These are phyloP conservation scores for Abscondita cerata DNA, from an alignment of 2,888 invertebrate genomes.

Conservation along the genomic window DNA sequence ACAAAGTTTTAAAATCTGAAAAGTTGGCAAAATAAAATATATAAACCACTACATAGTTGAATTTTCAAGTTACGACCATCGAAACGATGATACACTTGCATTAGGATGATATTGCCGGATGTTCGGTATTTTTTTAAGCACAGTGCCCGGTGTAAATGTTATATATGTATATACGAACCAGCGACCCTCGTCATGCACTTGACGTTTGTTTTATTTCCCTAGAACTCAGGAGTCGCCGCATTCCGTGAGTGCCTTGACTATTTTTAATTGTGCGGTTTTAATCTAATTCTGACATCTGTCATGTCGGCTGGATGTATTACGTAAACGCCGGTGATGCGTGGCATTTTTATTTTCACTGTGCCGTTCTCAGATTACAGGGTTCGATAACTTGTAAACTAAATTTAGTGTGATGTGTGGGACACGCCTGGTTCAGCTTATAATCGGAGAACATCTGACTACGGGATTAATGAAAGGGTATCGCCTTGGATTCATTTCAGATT, in stretches of 20 bases:
- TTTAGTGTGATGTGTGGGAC: slow-evolving; percentile 54
- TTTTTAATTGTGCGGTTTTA: slow-evolving; percentile 57
- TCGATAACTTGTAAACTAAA: slow-evolving; percentile 51
- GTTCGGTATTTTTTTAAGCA: slow-evolving; percentile 31
- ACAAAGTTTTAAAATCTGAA: slow-evolving; percentile 10
- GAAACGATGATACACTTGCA: slow-evolving; percentile 16
- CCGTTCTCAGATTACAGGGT: slow-evolving; percentile 52
- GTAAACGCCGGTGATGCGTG: slow-evolving; percentile 45
- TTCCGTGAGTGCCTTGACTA: slow-evolving; percentile 46
- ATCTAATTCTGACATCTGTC: slow-evolving; percentile 58
- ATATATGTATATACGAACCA: slow-evolving; percentile 32
- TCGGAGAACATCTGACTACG: slow-evolving; percentile 40
- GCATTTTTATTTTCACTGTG: slow-evolving; percentile 44
- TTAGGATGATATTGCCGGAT: slow-evolving; percentile 32
- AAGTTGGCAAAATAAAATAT: neutral
- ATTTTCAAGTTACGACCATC: slow-evolving; percentile 11
- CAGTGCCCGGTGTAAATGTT: slow-evolving; percentile 32
- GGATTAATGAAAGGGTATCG: slow-evolving; percentile 33
- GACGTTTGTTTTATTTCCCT: slow-evolving; percentile 49
- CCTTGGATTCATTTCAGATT: slow-evolving; percentile 23
- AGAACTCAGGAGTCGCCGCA: slow-evolving; percentile 45
- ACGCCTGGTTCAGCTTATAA: slow-evolving; percentile 50
- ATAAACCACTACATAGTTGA: slow-evolving; percentile 11
- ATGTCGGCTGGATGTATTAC: slow-evolving; percentile 51
- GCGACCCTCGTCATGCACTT: slow-evolving; percentile 46